Evolutionary conservation across 2,797 vertebrate genomes (phyloP), one percentile per base, ranked within the genome.

Genomic region (Xenops minutus): DNA sequence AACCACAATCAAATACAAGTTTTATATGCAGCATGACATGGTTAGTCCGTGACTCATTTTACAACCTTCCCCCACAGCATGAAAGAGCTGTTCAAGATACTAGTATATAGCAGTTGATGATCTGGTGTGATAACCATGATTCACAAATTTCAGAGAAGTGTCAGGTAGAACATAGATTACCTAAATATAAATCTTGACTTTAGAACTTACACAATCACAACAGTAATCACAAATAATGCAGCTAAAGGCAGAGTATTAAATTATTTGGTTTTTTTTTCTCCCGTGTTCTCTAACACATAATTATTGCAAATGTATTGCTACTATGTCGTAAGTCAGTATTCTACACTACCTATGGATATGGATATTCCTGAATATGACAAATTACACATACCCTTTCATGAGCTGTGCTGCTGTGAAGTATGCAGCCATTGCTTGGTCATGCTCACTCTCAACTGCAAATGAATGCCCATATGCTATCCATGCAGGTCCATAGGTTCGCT

Each of bases 391-490:
- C 99, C 99, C 99, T 98, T 99, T 99, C 99, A 99, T 99, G 76
- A 99, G 98, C 97, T 99, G 99, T 6, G 99, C 99, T 44, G 99
- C 99, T 43, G 99, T 99, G 96, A 99, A 99, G 93, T 99, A 99
- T 0, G 99, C 99, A 61, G 99, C 99, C 99, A 99, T 99, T 21
- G 99, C 99, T 85, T 99, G 99, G 96, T 99, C 99, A 10, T 99
- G 99, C 79, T 99, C 99, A 27, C 99, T 99, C 97, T 99, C 99
- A 72, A 99, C 99, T 5, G 99, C 99, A 83, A 99, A 99, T 0
- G 99, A 99, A 92, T 99, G 99, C 12, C 99, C 99, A 5, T 99
- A 99, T 1, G 99, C 99, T 48, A 99, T 99, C 99, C 99, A 99
- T 0, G 99, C 99, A 7, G 99, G 99, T 6, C 99, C 99, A 0